Conservation (phyloP, 2,888 invertebrate species). For the Lobophora halterata region DNA sequence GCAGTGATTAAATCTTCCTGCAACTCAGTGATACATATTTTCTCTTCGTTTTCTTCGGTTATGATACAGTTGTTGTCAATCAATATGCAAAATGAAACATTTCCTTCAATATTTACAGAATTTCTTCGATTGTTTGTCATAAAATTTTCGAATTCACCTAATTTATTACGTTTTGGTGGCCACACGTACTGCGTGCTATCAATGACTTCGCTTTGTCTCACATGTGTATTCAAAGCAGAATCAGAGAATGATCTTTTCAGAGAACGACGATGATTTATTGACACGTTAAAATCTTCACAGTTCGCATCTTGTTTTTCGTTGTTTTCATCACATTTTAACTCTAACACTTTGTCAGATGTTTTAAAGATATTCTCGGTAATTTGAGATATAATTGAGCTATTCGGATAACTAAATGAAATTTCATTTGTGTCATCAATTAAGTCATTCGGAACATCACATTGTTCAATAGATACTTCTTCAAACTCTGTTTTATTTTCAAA, state of each 20-base stretch:
- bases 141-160: conserved; percentile 37
- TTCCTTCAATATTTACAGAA: conserved; percentile 64
- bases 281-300: conserved; percentile 7
- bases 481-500: conserved; percentile 3
- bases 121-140: conserved; percentile 63
- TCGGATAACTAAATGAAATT: conserved; percentile 13
- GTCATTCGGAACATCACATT: conserved; percentile 7
- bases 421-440: conserved; percentile 8
- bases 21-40: conserved; percentile 57
- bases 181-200: conserved; percentile 35
- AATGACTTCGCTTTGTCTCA: conserved; percentile 31
- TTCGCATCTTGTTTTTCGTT: conserved; percentile 3
- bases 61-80: conserved; percentile 67
- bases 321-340: conserved; percentile 4
- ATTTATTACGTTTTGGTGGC: conserved; percentile 54
- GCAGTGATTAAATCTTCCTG: conserved; percentile 45
- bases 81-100: conserved; percentile 67
- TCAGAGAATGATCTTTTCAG: conserved; percentile 70
- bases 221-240: conserved; percentile 51
- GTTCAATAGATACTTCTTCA: conserved; percentile 5
- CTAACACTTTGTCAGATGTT: conserved; percentile 1
- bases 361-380: conserved; percentile 11
- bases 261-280: conserved; percentile 27
- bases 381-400: conserved; percentile 18
- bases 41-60: conserved; percentile 56